These are phyloP conservation scores for Azemiops feae DNA, from an alignment of 2,113 vertebrate genomes.

Conservation along the genomic window DNA sequence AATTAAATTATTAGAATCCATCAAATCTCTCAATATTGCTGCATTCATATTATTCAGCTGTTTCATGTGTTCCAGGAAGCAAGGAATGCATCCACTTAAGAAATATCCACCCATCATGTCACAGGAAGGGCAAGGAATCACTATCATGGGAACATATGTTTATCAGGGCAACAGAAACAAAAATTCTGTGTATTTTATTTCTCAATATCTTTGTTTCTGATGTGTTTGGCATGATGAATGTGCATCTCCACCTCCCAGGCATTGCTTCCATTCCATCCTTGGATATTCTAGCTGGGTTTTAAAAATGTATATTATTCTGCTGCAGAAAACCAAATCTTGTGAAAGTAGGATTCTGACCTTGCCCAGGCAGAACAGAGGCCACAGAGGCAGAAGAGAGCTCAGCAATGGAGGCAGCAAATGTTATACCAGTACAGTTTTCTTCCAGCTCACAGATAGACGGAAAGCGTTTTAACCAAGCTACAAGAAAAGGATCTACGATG, in stretches of 20 bases:
- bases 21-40: neutral
- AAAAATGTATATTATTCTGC: neutral
- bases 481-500: neutral
- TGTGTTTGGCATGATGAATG: neutral
- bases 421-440: neutral
- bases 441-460: neutral
- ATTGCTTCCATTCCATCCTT: neutral
- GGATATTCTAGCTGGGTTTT: neutral
- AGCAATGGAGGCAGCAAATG: neutral
- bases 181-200: neutral
- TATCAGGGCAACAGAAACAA: neutral
- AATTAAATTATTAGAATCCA: neutral
- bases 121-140: neutral
- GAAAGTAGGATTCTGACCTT: neutral
- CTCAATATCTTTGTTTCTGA: neutral
- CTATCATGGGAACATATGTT: neutral
- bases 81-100: neutral
- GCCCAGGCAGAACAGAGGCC: neutral
- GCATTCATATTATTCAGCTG: neutral
- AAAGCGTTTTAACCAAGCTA: neutral
- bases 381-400: neutral
- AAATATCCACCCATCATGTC: neutral
- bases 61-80: neutral
- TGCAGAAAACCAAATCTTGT: neutral
- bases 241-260: neutral